Evolutionary conservation across 2,113 vertebrate species (phyloP).

Genomic region (Oophaga pumilio): DNA sequence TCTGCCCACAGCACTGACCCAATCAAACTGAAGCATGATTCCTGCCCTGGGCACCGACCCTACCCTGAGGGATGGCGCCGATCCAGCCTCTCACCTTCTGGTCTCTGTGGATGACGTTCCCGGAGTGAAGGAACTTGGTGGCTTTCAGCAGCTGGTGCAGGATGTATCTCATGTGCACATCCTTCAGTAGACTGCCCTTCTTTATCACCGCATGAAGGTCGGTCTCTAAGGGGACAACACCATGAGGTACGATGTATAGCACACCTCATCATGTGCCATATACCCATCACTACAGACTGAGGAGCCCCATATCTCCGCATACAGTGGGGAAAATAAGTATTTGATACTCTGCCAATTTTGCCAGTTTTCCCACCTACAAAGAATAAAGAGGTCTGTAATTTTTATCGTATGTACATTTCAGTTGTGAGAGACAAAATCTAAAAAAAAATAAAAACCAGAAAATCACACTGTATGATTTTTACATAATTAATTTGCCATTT

Average conservation of each 20-base stretch:
- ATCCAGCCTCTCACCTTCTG: conserved; percentile 84
- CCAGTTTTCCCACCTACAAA: too few relatives aligned
- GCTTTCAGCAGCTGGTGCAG: conserved; percentile 98
- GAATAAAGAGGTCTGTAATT: too few relatives aligned
- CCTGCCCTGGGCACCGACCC: neutral
- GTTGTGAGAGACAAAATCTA: too few relatives aligned
- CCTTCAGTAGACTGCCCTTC: conserved; percentile 98
- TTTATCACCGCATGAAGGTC: conserved; percentile 99
- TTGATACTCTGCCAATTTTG: too few relatives aligned
- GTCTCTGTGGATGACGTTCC: conserved; percentile 96
- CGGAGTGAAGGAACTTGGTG: conserved; percentile 97
- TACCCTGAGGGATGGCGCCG: neutral
- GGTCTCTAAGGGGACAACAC: conserved; percentile 73
- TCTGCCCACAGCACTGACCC: neutral
- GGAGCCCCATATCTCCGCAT: too few relatives aligned
- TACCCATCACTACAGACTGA: neutral
- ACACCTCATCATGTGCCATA: too few relatives aligned
- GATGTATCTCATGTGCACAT: conserved; percentile 96
- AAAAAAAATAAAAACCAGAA: neutral
- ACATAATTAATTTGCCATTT: too few relatives aligned
- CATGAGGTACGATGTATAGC: neutral
- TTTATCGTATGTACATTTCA: too few relatives aligned
- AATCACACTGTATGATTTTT: neutral
- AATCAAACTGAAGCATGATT: conserved; percentile 58
- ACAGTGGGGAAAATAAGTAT: too few relatives aligned